Evolutionary conservation across 2,113 vertebrate species (phyloP).

Genomic region (Mesoclemmys tuberculata): DNA sequence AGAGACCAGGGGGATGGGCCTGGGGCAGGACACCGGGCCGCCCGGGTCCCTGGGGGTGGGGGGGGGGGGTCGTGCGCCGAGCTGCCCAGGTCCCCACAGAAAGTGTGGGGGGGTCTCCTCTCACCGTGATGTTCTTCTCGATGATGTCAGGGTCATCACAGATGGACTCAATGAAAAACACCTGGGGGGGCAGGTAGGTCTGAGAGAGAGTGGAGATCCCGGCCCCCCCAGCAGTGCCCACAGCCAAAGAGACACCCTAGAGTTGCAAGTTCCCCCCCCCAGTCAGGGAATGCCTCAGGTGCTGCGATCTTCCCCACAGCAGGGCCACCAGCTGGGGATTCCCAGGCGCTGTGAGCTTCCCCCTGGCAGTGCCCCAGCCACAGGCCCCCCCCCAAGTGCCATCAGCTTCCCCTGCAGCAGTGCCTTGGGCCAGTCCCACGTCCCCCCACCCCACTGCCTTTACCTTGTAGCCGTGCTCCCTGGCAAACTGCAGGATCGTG

Average conservation of each 20-base stretch:
- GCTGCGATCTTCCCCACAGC: neutral
- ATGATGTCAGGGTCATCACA: constrained; percentile 90
- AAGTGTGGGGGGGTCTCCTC: neutral
- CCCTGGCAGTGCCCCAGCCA: too few species aligned
- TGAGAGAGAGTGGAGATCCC: neutral
- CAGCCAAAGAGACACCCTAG: too few species aligned
- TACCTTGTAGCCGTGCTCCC: constrained; percentile 90
- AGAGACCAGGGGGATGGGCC: neutral
- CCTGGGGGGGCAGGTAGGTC: constrained; percentile 62
- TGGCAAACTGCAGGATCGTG: constrained; percentile 85
- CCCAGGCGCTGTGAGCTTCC: too few species aligned
- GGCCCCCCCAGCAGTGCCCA: neutral
- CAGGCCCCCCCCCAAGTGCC: too few species aligned
- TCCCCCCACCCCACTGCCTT: neutral
- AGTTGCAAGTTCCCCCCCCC: too few species aligned
- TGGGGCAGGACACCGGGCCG: too few species aligned
- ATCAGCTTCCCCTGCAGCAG: neutral
- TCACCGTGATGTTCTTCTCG: constrained; percentile 89
- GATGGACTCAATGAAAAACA: constrained; percentile 92
- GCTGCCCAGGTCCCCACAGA: neutral
- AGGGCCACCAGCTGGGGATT: too few species aligned
- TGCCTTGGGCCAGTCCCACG: neutral
- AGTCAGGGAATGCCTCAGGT: too few species aligned
- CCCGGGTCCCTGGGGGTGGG: too few species aligned
- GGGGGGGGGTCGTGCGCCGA: too few species aligned